A percentile compares a stretch with the other conserved stretches of the same genome.
Conservation (phyloP, 2,113 vertebrate genomes). For the Paradisaea rubra region DNA sequence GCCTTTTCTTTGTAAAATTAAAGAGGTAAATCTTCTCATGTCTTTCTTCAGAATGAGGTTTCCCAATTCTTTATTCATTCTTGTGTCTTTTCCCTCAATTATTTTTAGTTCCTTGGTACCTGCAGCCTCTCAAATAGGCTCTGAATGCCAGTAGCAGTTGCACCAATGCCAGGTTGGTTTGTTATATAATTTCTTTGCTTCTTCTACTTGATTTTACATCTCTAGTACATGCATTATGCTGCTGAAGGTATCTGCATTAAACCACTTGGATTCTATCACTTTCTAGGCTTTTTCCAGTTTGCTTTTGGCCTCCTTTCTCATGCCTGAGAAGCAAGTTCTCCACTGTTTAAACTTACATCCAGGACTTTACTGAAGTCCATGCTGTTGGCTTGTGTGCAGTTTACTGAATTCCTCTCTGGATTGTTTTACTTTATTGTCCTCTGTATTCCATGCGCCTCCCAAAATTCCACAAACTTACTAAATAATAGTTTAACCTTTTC, state of each 20-base stretch:
- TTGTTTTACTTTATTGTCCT: neutral
- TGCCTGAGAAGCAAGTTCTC: neutral
- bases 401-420: neutral
- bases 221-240: neutral
- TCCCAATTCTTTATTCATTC: neutral
- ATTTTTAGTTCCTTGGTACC: neutral
- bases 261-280: neutral
- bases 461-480: neutral
- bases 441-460: neutral
- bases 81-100: neutral
- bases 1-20: neutral
- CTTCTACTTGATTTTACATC: neutral
- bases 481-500: neutral
- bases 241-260: neutral
- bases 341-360: neutral
- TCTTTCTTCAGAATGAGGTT: neutral
- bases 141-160: neutral
- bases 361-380: neutral
- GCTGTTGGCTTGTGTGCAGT: neutral
- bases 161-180: neutral
- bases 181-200: neutral
- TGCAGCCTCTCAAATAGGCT: neutral
- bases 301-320: neutral
- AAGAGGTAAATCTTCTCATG: neutral
- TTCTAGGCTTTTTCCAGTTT: neutral